Base-by-base conservation (phyloP, 35 echinoderm and acorn worm genomes). In the Hemicentrotus pulcherrimus region DNA sequence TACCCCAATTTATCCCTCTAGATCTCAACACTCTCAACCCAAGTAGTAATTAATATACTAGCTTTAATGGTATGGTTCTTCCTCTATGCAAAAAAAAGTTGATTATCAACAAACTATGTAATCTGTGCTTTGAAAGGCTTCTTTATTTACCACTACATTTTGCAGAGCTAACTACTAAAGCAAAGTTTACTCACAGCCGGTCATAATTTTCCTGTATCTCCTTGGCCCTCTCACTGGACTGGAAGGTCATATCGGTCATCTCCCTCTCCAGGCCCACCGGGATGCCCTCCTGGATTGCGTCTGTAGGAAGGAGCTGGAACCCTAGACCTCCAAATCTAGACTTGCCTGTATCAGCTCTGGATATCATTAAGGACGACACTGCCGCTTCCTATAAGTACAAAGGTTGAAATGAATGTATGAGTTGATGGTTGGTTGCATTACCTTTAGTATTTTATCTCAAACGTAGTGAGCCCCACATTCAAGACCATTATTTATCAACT, bases 161-260 rank as follows among this genome's bases (percentile, higher is more conserved):
- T 87, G 16, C 86, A 87, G 86, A 30, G 16, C 16, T 30, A 10
- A 32, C 87, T 18, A 35, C 11, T 88, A 86, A 86, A 28, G 86
- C 33, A 88, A 31, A 41, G 31, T 90, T 4, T 48, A 96, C 98
- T 99, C 92, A 99, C 98, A 99, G 48, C 86, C 97, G 94, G 5
- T 99, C 95, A 95, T 96, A 96, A 13, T 96, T 92, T 9, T 97
- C 88, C 65, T 95, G 92, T 30, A 99, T 41, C 59, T 97, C 94
- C 32, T 94, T 92, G 95, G 96, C 8, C 2, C 55, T 90, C 31
- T 94, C 95, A 7, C 89, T 95, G 28, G 61, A 87, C 32, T 89
- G 87, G 22, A 46, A 47, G 10, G 95, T 96, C 61, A 97, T 48
- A 31, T 86, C 95, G 24, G 88, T 95, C 45, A 85, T 5, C 47